Percentiles rank a stretch among this genome's conserved stretches.
Evolutionary conservation across 1,140 invertebrate genomes (phyloP).

Genomic region (Periplaneta americana): DNA sequence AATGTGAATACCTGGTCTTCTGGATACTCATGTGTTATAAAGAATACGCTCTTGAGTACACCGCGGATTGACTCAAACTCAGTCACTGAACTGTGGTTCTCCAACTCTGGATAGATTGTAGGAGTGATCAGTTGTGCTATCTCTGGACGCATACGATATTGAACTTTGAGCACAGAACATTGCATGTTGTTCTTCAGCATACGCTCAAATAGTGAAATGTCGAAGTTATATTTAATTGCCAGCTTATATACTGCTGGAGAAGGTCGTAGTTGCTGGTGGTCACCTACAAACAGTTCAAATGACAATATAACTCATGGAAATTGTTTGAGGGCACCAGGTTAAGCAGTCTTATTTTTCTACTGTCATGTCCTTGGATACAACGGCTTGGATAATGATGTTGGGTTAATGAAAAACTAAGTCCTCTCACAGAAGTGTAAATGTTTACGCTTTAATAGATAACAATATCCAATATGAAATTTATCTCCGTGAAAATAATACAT

Average conservation of each 20-base stretch:
- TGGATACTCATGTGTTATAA: conserved; percentile 48
- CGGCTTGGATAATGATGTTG: no score
- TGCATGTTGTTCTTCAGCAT: conserved; percentile 55
- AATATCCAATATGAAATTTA: no score
- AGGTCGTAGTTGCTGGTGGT: conserved; percentile 71
- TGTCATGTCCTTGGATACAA: no score
- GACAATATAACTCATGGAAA: no score
- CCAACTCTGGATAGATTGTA: conserved; percentile 50
- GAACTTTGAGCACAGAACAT: conserved; percentile 44
- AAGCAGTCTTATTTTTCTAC: no score
- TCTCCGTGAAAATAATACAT: no score
- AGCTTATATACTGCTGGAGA: conserved; percentile 52
- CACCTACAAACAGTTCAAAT: no score
- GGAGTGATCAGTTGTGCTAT: conserved; percentile 54
- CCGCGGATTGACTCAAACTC: conserved; percentile 44
- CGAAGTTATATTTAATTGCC: conserved; percentile 51
- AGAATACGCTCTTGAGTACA: conserved; percentile 50
- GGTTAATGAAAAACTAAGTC: no score
- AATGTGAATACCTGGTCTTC: conserved; percentile 44
- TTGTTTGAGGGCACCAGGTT: no score
- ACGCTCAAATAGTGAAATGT: conserved; percentile 69
- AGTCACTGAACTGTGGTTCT: conserved; percentile 46
- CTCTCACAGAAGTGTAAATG: no score
- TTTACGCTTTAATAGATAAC: no score
- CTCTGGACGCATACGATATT: conserved; percentile 63